Percentiles rank a stretch among this genome's conserved stretches.
phyloP scores from a whole-genome alignment of 1,140 invertebrate species.

The Drosophila rufa region DNA sequence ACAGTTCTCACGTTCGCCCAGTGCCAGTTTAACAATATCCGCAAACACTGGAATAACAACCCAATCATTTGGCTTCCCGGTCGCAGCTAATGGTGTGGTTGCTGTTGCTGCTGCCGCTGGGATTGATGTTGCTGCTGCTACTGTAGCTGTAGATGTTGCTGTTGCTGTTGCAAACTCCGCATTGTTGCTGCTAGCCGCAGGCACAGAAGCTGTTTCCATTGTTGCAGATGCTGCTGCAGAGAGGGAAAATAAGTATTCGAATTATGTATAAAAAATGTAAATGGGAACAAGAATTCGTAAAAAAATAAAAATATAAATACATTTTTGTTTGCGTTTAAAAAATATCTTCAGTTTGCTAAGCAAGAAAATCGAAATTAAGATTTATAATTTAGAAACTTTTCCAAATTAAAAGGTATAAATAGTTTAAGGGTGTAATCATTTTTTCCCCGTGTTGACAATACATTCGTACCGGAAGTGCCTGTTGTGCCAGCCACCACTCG shows the following conservation, averaged over 20 bases:
- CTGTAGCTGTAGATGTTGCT: constrained; percentile 12
- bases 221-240: constrained; percentile 14
- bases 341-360: background rate
- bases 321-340: too few species aligned
- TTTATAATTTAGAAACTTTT: background rate
- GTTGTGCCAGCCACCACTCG: constrained; percentile 42
- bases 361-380: background rate
- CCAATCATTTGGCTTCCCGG: constrained; percentile 80
- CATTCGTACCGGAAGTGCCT: constrained; percentile 60
- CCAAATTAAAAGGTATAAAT: background rate
- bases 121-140: constrained; percentile 12
- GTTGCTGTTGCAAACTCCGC: constrained; percentile 23
- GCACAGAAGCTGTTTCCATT: constrained; percentile 34
- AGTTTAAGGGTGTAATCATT: background rate
- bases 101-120: constrained; percentile 22
- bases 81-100: constrained; percentile 41
- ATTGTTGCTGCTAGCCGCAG: constrained; percentile 41
- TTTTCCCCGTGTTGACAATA: constrained; percentile 10
- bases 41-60: constrained; percentile 85
- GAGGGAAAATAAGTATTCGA: background rate
- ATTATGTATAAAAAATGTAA: too few species aligned
- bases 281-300: too few species aligned
- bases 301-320: too few species aligned
- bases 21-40: constrained; percentile 85
- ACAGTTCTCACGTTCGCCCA: constrained; percentile 80